Conservation (phyloP, 1,140 invertebrate genomes). For the Semibalanus balanoides region DNA sequence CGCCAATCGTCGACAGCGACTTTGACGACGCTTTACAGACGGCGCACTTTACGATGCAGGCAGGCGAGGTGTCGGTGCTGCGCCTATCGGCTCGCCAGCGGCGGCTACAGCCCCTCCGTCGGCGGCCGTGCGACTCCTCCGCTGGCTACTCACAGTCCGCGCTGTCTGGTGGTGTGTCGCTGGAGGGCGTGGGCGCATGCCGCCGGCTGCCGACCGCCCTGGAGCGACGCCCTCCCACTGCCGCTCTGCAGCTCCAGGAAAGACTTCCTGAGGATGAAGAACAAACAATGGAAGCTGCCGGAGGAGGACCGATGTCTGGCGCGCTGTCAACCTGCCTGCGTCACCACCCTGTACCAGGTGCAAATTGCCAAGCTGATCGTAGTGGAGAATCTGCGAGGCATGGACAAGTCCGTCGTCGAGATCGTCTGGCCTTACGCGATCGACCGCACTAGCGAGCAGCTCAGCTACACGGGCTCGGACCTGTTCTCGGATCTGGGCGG, state of each 20-base stretch:
- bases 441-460: neutral
- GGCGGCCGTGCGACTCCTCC: too few species aligned
- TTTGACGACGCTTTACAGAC: neutral
- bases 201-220: neutral
- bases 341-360: neutral
- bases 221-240: neutral
- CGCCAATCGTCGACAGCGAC: neutral
- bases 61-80: neutral
- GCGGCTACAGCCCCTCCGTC: neutral
- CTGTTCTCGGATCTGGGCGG: neutral
- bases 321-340: neutral
- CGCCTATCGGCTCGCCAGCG: neutral
- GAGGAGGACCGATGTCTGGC: neutral
- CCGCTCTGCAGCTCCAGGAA: neutral
- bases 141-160: neutral
- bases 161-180: neutral
- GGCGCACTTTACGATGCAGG: neutral
- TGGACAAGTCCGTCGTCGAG: neutral
- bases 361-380: neutral
- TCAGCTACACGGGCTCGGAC: neutral
- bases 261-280: neutral
- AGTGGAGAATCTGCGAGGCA: neutral
- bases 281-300: neutral
- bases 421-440: neutral
- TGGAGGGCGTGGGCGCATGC: neutral